Percentiles rank a stretch among this genome's conserved stretches.
These are phyloP conservation scores for Bovichtus variegatus DNA, from an alignment of 2,797 vertebrate genomes.

Conservation along the genomic window DNA sequence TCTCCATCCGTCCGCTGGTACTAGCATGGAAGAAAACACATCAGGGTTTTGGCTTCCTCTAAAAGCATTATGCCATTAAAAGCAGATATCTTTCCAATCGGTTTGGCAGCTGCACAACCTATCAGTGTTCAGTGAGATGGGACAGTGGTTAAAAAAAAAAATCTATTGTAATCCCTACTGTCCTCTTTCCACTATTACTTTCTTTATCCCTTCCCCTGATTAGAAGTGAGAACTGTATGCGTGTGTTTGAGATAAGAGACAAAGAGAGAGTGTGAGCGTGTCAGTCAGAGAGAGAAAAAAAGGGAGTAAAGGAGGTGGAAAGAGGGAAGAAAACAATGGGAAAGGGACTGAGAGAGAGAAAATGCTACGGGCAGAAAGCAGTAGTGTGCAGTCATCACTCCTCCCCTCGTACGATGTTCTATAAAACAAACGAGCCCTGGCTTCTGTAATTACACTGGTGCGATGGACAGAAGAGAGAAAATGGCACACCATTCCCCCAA, in stretches of 20 bases:
- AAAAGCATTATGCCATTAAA: conserved; percentile 78
- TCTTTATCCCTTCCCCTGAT: conserved; percentile 76
- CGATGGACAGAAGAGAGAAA: conserved; percentile 84
- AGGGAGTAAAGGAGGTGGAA: conserved; percentile 35
- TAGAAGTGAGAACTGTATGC: conserved; percentile 64
- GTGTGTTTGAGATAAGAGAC: conserved; percentile 66
- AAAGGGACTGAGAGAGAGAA: conserved; percentile 53
- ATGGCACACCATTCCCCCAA: conserved; percentile 82
- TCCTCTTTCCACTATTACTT: conserved; percentile 74
- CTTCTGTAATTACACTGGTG: conserved; percentile 86
- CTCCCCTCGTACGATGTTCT: conserved; percentile 76
- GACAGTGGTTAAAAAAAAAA: conserved; percentile 76
- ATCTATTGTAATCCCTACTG: conserved; percentile 82
- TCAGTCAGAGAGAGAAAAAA: conserved; percentile 51
- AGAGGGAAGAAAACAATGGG: conserved; percentile 59
- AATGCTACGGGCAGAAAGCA: conserved; percentile 68
- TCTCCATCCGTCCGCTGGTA: conserved; percentile 47
- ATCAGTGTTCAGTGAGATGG: conserved; percentile 81
- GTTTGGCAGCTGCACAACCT: conserved; percentile 73
- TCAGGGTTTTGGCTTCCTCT: conserved; percentile 61
- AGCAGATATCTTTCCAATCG: conserved; percentile 82
- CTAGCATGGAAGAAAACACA: conserved; percentile 58
- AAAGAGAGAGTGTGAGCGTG: conserved; percentile 59
- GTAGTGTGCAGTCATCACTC: conserved; percentile 77
- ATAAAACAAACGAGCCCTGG: conserved; percentile 85